Evolutionary conservation across 2,113 vertebrate species (phyloP), one percentile per base, ranked within the genome.

Genomic region (Protobothrops mucrosquamatus): DNA sequence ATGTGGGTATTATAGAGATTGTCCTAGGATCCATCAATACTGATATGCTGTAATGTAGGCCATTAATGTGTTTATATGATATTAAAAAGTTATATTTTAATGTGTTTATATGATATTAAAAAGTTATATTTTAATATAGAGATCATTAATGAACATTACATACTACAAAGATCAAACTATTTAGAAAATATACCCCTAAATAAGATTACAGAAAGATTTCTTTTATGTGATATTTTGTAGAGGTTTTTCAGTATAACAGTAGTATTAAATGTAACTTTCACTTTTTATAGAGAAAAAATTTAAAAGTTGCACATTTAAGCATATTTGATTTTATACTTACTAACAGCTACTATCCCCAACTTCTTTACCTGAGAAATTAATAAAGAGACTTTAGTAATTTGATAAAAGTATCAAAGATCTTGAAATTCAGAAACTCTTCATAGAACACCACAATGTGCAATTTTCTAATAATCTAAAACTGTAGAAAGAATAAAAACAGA

Each of bases 321-420:
- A 94, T 93, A 90, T 52, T 92, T 34, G 93, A 93, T 0, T 6
- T 39, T 56, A 95, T 94, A 99, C 99, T 99, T 98, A 99, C 99
- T 99, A 97, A 99, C 98, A 88, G 99, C 98, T 9, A 99, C 98
- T 90, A 99, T 98, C 88, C 99, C 99, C 96, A 99, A 98, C 81
- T 97, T 98, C 96, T 98, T 99, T 59, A 99, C 98, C 99, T 99
- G 97, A 57, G 96, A 94, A 5, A 20, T 89, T 86, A 91, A 48
- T 23, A 1, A 3, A 8, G 74, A 64, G 15, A 54, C 54, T 94
- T 96, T 91, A 96, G 51, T 29, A 34, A 46, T 9, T 90, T 26
- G 2, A 5, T 74, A 64, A 0, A 81, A 94, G 8, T 6, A 93
- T 24, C 56, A 92, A 91, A 15, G 7, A 89, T 34, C 57, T 89